Base-by-base conservation (phyloP, 2,113 vertebrate species). In the Hystrix cristata region DNA sequence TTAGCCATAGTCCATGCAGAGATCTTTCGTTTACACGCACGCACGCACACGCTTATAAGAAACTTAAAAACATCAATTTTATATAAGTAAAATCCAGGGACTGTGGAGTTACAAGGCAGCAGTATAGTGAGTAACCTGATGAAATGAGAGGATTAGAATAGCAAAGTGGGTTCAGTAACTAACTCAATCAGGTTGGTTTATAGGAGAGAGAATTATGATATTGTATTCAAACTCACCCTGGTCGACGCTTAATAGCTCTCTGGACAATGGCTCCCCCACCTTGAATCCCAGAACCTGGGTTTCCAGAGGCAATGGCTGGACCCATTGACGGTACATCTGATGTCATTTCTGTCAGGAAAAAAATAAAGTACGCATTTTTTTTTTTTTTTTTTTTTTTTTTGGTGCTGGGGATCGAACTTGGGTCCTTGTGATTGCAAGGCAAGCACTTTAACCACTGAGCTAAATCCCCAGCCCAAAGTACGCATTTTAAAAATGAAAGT, bases 171-270 rank as follows among this genome's bases (percentile, higher is more conserved):
- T 55, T 90, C 43, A 87, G 87, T 8, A 81, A 79, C 71, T 88
- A 84, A 98, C 96, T 69, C 57, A 94, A 78, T 93, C 51, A 81
- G 67, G 29, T 9, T 84, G n/a, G 29, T 80, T 81, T 72, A 79
- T 6, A 87, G 43, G 19, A 95, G 48, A 93, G 25, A 62, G 57
- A 51, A 25, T 92, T 34, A 46, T 69, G 18, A 95, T 43, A 81
- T 9, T 19, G 79, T 9, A 85, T n/a, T 3, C 53, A 3, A 14
- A 98, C 99, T 99, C 97, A 99, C 99, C 97, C 98, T 0, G 99
- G 98, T 29, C 99, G 97, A 76, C 99, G 99, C 98, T 99, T 99
- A 98, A 97, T 99, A 97, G 98, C 97, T 62, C 99, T 99, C 89
- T 99, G 99, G 31, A 98, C 98, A 0, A 99, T 95, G 34, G 98